A percentile compares a stretch with the other conserved stretches of the same genome.
phyloP scores from a whole-genome alignment of 2,888 invertebrate species.

The Ichneumoninae sp. region DNA sequence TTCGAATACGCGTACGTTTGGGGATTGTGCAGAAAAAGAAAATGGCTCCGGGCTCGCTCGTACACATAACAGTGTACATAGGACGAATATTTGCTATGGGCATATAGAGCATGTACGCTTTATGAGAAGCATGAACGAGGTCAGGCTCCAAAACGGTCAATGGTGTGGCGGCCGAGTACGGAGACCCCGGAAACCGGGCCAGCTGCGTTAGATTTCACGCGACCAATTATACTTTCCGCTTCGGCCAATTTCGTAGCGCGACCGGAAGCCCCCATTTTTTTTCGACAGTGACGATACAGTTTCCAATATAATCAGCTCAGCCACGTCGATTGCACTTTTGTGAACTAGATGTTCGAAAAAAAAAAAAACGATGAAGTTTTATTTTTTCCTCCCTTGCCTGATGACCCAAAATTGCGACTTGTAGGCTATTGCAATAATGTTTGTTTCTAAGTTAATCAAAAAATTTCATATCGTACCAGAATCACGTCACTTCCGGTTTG shows the following conservation, averaged over 20 bases:
- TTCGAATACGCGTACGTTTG: slow-evolving; percentile 18
- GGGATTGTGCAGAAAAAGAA: slow-evolving; percentile 19
- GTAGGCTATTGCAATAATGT: not conserved
- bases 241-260: slow-evolving; percentile 53
- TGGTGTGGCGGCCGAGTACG: slow-evolving; percentile 42
- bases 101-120: slow-evolving; percentile 6
- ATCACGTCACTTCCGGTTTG: too few relatives aligned
- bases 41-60: slow-evolving; percentile 33
- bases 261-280: slow-evolving; percentile 44
- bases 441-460: too few relatives aligned
- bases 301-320: slow-evolving; percentile 55
- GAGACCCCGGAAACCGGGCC: slow-evolving; percentile 34
- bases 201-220: slow-evolving; percentile 67
- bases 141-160: slow-evolving; percentile 36
- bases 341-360: slow-evolving; percentile 42
- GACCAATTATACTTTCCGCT: slow-evolving; percentile 67
- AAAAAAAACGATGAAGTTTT: not conserved
- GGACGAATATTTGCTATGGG: slow-evolving; percentile 1
- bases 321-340: slow-evolving; percentile 20
- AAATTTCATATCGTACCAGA: too few relatives aligned
- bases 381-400: not conserved
- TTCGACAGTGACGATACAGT: slow-evolving; percentile 40
- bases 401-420: not conserved
- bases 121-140: slow-evolving; percentile 51
- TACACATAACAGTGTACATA: slow-evolving; percentile 24